Conservation (phyloP, 2,113 vertebrate species). For the Neodon shergylaensis region DNA sequence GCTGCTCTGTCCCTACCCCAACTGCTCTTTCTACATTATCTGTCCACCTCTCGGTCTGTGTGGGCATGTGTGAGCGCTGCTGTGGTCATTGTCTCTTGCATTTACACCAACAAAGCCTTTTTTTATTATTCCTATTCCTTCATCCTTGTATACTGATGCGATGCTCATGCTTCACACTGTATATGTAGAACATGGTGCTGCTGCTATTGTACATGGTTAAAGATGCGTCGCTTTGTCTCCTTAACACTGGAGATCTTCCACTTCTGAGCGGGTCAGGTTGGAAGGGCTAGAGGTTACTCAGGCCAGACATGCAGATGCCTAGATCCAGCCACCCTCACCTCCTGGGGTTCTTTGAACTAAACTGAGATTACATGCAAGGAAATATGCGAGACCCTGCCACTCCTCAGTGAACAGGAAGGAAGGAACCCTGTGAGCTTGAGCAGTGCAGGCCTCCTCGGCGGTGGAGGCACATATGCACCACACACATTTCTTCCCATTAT, state of each 20-base stretch:
- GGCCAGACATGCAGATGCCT: background rate
- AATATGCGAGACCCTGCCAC: background rate
- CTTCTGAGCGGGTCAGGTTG: background rate
- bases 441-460: rapidly evolving
- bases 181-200: background rate
- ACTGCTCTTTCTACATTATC: background rate
- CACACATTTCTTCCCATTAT: background rate
- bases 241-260: background rate
- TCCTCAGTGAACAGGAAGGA: background rate
- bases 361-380: background rate
- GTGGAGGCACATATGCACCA: background rate
- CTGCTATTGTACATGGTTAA: background rate
- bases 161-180: background rate
- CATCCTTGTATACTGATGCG: no score
- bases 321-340: background rate
- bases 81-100: background rate
- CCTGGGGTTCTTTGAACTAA: background rate
- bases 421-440: background rate
- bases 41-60: no score
- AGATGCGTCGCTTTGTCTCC: background rate
- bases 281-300: background rate
- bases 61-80: background rate
- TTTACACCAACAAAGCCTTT: background rate
- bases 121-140: background rate
- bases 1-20: background rate